These are phyloP conservation scores for Empis livida DNA, from an alignment of 2,888 invertebrate genomes.

Conservation along the genomic window DNA sequence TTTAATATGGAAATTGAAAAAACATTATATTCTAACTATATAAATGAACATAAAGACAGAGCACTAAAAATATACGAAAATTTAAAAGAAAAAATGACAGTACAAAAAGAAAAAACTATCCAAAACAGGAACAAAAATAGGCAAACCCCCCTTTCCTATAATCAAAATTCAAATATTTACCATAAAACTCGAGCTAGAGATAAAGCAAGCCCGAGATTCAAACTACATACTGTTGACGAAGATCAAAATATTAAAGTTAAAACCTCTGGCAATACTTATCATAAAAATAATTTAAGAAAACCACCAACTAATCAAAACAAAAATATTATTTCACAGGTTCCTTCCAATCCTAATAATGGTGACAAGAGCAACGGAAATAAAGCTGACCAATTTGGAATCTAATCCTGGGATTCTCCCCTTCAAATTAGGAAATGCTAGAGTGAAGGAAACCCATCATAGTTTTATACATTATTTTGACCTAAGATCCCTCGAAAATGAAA, in stretches of 20 bases:
- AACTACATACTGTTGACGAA: slow-evolving; percentile 1
- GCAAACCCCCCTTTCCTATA: slow-evolving; percentile 2
- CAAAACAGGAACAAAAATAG: slow-evolving; percentile 5
- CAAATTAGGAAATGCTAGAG: too few relatives aligned
- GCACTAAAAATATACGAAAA: slow-evolving; percentile 2
- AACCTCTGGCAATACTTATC: slow-evolving; percentile 1
- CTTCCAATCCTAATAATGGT: too few relatives aligned
- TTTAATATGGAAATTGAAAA: slow-evolving; percentile 5
- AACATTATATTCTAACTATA: slow-evolving; percentile 6
- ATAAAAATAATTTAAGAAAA: slow-evolving; percentile 6
- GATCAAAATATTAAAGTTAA: slow-evolving; percentile 2
- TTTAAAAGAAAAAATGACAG: slow-evolving; percentile 3
- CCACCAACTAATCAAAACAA: not conserved
- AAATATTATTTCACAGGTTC: too few relatives aligned
- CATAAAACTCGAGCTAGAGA: slow-evolving; percentile 5
- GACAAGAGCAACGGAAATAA: too few relatives aligned
- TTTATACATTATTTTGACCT: too few relatives aligned
- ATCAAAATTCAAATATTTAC: slow-evolving; percentile 1
- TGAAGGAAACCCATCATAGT: too few relatives aligned
- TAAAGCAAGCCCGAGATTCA: slow-evolving; percentile 3
- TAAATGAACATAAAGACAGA: slow-evolving; percentile 4
- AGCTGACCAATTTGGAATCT: too few relatives aligned
- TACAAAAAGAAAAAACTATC: slow-evolving; percentile 1
- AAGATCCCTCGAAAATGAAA: too few relatives aligned
- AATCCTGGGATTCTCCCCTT: too few relatives aligned